These are phyloP conservation scores for Cydia strobilella DNA, from an alignment of 1,140 invertebrate species.

Conservation along the genomic window DNA sequence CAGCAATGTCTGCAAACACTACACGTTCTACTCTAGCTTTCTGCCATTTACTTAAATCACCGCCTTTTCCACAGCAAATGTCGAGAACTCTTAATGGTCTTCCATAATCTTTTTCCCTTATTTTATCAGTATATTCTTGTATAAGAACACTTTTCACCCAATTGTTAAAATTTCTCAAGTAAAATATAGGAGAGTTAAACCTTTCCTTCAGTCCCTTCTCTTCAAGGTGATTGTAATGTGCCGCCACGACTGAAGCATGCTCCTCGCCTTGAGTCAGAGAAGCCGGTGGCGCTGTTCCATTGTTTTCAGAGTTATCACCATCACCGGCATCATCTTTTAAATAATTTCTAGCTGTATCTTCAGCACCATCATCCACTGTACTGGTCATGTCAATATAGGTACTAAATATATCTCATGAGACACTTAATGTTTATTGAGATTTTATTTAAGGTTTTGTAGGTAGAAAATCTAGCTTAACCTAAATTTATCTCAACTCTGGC, in stretches of 20 bases:
- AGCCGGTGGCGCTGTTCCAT: not conserved
- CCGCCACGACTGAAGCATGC: constrained; percentile 85
- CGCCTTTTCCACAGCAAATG: constrained; percentile 96
- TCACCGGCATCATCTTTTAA: constrained; percentile 36
- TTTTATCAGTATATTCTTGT: constrained; percentile 84
- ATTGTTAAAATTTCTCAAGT: constrained; percentile 98
- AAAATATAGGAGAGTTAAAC: constrained; percentile 93
- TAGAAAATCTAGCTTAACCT: not conserved
- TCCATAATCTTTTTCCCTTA: constrained; percentile 82
- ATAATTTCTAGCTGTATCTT: not conserved
- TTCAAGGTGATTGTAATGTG: constrained; percentile 92
- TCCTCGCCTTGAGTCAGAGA: constrained; percentile 39
- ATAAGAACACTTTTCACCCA: constrained; percentile 98
- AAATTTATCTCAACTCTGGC: not conserved
- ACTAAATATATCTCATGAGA: not conserved
- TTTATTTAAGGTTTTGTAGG: not conserved
- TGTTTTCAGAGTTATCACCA: constrained; percentile 34
- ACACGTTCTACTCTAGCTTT: constrained; percentile 91
- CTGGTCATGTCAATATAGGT: constrained; percentile 20
- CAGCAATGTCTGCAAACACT: constrained; percentile 97
- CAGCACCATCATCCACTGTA: not conserved
- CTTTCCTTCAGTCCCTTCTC: constrained; percentile 90
- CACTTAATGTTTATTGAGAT: not conserved
- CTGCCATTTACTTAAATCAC: constrained; percentile 97
- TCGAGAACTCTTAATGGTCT: constrained; percentile 84